Percentiles rank a stretch among this genome's conserved stretches.
Conservation (phyloP, 2,113 vertebrate species). For the Lynx canadensis region DNA sequence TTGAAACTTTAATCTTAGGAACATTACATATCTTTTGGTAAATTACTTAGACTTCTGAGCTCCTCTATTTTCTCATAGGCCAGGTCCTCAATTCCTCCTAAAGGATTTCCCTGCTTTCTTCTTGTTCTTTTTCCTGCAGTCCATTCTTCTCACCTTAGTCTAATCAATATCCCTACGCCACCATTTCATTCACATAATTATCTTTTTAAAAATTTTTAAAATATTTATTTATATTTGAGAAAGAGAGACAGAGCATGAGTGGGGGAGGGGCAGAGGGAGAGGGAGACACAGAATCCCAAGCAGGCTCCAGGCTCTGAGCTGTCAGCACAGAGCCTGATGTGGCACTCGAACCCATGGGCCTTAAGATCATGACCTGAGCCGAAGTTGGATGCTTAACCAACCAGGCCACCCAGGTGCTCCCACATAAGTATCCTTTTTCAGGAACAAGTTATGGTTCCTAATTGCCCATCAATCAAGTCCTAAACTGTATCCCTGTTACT, state of each 20-base stretch:
- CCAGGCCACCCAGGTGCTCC: too few species aligned
- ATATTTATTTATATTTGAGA: too few species aligned
- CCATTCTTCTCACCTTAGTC: background rate
- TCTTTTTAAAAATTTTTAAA: background rate
- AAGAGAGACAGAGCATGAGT: too few species aligned
- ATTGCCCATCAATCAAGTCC: background rate
- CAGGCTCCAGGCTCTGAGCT: too few species aligned
- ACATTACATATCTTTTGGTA: background rate
- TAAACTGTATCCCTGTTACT: background rate
- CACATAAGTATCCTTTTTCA: slow-evolving; percentile 35
- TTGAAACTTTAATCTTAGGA: slow-evolving; percentile 25
- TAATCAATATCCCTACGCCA: background rate
- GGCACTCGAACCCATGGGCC: too few species aligned
- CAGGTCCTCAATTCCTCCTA: background rate
- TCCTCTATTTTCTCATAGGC: slow-evolving; percentile 2
- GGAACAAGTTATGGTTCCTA: slow-evolving; percentile 38
- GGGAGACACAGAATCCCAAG: too few species aligned
- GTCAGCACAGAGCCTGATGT: too few species aligned
- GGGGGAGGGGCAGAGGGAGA: too few species aligned
- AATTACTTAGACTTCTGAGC: slow-evolving; percentile 6
- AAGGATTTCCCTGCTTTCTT: background rate
- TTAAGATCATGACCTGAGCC: too few species aligned
- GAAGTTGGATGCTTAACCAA: too few species aligned
- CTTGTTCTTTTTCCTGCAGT: slow-evolving; percentile 2
- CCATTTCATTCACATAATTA: slow-evolving; percentile 25